Percentiles rank a stretch among this genome's conserved stretches.
Conservation (phyloP, 2,797 vertebrate genomes). For the Amazona finschi region DNA sequence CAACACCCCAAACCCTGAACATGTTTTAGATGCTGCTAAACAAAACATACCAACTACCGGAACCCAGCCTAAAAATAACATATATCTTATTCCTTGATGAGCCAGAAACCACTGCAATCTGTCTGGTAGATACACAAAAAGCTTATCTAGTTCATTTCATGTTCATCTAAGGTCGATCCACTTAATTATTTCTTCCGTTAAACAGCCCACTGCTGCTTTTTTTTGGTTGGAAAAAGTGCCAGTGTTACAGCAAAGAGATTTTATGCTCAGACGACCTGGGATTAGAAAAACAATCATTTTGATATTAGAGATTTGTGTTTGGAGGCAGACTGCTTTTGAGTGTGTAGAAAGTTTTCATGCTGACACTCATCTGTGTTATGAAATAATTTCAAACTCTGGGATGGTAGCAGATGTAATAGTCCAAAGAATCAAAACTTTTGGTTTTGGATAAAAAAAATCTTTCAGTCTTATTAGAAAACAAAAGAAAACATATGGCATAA, state of each 20-base stretch:
- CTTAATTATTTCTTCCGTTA: constrained; percentile 22
- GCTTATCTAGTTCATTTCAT: not conserved
- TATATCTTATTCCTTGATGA: not conserved
- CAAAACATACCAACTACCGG: not conserved
- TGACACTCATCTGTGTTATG: not conserved
- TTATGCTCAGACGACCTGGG: not conserved
- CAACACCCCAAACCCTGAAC: not conserved
- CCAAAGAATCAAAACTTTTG: not conserved
- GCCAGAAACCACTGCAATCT: not conserved
- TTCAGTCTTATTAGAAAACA: not conserved
- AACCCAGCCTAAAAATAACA: not conserved
- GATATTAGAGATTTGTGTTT: not conserved
- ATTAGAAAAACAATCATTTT: not conserved
- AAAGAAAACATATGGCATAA: not conserved
- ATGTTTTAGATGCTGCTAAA: not conserved
- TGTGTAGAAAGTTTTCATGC: not conserved
- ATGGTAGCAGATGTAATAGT: not conserved
- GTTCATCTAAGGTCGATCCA: not conserved
- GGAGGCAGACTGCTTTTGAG: not conserved
- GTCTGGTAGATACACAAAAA: not conserved
- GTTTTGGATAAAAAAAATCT: not conserved
- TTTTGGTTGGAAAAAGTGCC: not conserved
- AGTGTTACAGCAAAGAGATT: not conserved
- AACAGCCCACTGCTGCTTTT: not conserved
- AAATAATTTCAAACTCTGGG: not conserved